Evolutionary conservation across 2,113 vertebrate genomes (phyloP).

Genomic region (Pelmatolapia mariae): DNA sequence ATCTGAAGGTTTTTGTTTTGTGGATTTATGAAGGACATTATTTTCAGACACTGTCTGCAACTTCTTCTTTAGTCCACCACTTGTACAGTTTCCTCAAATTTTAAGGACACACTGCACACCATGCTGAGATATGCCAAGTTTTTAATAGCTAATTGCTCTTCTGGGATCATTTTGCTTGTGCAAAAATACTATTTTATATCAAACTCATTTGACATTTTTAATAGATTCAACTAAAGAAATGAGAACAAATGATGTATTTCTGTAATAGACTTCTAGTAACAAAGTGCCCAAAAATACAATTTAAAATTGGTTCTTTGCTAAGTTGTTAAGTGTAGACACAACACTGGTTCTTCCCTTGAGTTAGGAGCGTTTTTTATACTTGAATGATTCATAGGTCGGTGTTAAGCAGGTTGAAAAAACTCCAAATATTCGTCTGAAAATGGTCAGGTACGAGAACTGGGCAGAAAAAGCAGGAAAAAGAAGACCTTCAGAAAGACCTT

Average conservation of each 20-base stretch:
- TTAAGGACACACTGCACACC: neutral
- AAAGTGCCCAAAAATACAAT: neutral
- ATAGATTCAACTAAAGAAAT: neutral
- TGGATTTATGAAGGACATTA: neutral
- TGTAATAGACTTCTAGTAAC: neutral
- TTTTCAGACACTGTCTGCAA: neutral
- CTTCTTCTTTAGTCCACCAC: neutral
- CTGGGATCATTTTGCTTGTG: neutral
- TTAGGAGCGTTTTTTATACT: neutral
- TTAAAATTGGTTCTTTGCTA: neutral
- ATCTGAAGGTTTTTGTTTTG: neutral
- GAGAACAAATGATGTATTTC: neutral
- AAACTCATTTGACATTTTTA: neutral
- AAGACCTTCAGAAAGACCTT: neutral
- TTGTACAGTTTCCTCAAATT: neutral
- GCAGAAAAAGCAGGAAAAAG: neutral
- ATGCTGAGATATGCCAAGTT: neutral
- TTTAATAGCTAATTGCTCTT: neutral
- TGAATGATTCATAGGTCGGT: accelerated
- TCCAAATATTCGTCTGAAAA: neutral
- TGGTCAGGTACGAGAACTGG: neutral
- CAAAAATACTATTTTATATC: neutral
- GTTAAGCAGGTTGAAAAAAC: neutral
- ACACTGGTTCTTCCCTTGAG: neutral
- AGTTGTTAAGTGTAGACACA: neutral